Conservation (phyloP, 2,888 invertebrate genomes). For the Tetragonula carbonaria region DNA sequence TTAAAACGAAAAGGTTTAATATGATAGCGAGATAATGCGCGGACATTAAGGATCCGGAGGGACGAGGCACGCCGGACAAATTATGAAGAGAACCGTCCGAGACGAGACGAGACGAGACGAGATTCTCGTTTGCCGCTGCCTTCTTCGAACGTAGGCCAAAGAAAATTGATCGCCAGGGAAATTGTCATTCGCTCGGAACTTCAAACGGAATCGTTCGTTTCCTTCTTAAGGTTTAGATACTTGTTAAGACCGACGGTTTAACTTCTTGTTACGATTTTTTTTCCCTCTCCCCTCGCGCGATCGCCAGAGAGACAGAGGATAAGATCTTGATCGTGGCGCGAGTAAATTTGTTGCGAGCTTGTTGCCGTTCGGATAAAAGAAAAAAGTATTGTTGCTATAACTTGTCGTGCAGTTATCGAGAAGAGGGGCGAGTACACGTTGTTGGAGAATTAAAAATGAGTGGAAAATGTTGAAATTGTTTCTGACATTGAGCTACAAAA, state of each 20-base stretch:
- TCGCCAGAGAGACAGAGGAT: not conserved
- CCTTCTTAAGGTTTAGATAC: conserved; percentile 7
- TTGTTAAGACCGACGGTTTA: not conserved
- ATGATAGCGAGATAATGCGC: conserved; percentile 57
- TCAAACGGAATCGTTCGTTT: conserved; percentile 9
- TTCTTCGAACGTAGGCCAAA: conserved; percentile 10
- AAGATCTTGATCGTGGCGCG: not conserved
- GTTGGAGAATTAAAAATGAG: not conserved
- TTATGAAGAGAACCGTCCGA: conserved; percentile 50
- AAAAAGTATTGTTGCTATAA: not conserved
- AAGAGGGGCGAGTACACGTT: not conserved
- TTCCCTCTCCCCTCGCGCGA: not conserved
- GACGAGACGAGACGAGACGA: conserved; percentile 30
- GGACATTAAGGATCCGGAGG: conserved; percentile 47
- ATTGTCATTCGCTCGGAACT: conserved; percentile 29
- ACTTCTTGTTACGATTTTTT: not conserved
- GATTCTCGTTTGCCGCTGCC: conserved; percentile 49
- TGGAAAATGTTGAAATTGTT: not conserved
- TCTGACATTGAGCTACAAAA: not conserved
- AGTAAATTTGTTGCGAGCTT: not conserved
- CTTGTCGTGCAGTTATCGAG: not conserved
- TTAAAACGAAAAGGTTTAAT: conserved; percentile 57
- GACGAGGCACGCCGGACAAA: conserved; percentile 43
- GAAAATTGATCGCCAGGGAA: conserved; percentile 23
- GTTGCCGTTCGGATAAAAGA: not conserved